phyloP scores from a whole-genome alignment of 2,113 vertebrate species.

The Pygoscelis antarcticus region DNA sequence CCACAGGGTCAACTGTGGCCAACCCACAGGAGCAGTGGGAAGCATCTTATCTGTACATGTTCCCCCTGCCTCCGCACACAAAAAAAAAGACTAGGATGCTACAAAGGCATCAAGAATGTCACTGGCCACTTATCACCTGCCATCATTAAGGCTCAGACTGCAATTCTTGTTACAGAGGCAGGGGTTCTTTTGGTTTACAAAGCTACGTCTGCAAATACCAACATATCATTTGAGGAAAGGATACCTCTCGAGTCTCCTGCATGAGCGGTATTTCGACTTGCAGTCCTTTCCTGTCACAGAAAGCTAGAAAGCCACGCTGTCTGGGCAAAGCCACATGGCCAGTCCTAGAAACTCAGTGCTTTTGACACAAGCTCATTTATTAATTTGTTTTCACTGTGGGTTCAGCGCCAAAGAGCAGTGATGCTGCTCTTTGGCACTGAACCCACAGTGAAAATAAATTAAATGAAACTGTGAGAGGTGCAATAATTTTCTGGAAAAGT shows the following conservation, averaged over 20 bases:
- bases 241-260: too few relatives aligned
- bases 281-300: neutral
- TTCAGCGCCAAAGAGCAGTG: rapidly evolving
- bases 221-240: neutral
- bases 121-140: neutral
- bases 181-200: neutral
- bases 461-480: neutral
- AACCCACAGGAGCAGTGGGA: neutral
- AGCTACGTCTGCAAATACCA: neutral
- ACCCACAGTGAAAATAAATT: neutral
- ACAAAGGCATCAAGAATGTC: neutral
- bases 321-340: neutral
- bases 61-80: neutral
- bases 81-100: neutral
- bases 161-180: neutral
- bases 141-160: neutral
- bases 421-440: neutral
- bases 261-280: neutral
- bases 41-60: neutral
- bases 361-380: neutral
- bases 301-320: neutral
- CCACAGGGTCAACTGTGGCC: neutral
- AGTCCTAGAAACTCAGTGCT: neutral
- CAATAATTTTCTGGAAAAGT: neutral
- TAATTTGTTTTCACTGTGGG: neutral